Evolutionary conservation across 1,140 invertebrate genomes (phyloP).

Genomic region (Harpegnathos saltator): DNA sequence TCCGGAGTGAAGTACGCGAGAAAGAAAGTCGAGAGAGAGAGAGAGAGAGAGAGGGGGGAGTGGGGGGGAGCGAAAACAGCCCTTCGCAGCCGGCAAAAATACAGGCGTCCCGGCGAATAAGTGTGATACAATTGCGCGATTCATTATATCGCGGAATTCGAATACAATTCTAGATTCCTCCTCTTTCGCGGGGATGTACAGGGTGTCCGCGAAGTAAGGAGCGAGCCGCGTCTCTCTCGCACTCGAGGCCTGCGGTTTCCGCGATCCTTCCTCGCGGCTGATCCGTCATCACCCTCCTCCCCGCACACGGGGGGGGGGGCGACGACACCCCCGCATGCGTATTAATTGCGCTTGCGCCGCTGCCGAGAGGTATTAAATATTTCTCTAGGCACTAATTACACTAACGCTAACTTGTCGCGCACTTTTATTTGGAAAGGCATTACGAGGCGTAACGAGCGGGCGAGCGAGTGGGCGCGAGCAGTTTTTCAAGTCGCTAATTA

Average conservation of each 20-base stretch:
- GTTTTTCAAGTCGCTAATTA: conserved; percentile 54
- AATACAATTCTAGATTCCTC: conserved; percentile 54
- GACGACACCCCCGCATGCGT: too few species aligned
- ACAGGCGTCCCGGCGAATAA: conserved; percentile 20
- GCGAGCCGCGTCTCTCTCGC: too few species aligned
- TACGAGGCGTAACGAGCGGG: conserved; percentile 27
- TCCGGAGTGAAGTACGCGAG: too few species aligned
- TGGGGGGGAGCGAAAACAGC: too few species aligned
- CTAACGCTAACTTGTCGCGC: conserved; percentile 21
- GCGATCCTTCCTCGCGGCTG: too few species aligned
- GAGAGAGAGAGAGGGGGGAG: too few species aligned
- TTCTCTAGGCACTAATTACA: conserved; percentile 35
- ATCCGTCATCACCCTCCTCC: too few species aligned
- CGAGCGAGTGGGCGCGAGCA: conserved; percentile 29
- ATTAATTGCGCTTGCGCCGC: conserved; percentile 20
- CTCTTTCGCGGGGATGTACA: background rate
- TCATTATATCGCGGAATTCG: conserved; percentile 16
- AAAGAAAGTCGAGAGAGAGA: too few species aligned
- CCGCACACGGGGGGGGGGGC: too few species aligned
- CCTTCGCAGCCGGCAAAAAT: too few species aligned
- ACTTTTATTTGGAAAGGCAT: conserved; percentile 52
- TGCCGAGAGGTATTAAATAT: conserved; percentile 36
- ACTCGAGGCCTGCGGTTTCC: too few species aligned
- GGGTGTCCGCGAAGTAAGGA: background rate
- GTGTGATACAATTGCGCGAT: conserved; percentile 24